Evolutionary conservation across 2,797 vertebrate genomes (phyloP), one percentile per base, ranked within the genome.

Genomic region (Nannoperca australis): DNA sequence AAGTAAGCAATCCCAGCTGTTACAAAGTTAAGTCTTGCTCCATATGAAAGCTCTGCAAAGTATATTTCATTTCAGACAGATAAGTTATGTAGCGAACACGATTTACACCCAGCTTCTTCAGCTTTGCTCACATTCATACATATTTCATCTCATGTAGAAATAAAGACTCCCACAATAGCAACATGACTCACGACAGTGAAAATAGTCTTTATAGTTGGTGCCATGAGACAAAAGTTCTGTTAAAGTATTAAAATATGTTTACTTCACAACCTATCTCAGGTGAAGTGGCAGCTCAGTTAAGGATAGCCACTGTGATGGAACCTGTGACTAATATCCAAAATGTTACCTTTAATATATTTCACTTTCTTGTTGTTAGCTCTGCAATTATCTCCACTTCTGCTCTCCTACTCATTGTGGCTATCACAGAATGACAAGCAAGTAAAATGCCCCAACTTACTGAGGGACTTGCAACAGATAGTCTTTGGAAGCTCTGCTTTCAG

Each of bases 341-440:
- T 40, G 32, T 14, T 30, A 6, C 3, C 30, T 66, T 50, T 24
- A 7, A 7, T 15, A 11, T 7, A 13, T 42, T 34, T 24, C n/a
- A 44, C 6, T 11, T 42, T 30, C 13, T 62, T 45, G 44, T 17
- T 45, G 3, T 42, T 30, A 38, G 47, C 64, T 64, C 24, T 61
- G 54, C 44, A 40, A 36, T 66, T 58, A 47, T 60, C 60, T 75
- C 58, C n/a, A 38, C 56, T 53, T 36, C 34, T 71, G 34, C 50
- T 68, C 53, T 67, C 47, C 18, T 34, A 44, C 53, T 69, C 50
- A 30, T 49, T 42, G 27, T 36, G 22, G 10, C 10, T 49, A 30
- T 22, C 4, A 15, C 42, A 64, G 42, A 50, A 60, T 27, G 50
- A 40, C n/a, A 24, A 24, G 60, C 45, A 9, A 40, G 44, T 17